phyloP scores from a whole-genome alignment of 2,888 invertebrate genomes.

The Petrophora chlorosata region DNA sequence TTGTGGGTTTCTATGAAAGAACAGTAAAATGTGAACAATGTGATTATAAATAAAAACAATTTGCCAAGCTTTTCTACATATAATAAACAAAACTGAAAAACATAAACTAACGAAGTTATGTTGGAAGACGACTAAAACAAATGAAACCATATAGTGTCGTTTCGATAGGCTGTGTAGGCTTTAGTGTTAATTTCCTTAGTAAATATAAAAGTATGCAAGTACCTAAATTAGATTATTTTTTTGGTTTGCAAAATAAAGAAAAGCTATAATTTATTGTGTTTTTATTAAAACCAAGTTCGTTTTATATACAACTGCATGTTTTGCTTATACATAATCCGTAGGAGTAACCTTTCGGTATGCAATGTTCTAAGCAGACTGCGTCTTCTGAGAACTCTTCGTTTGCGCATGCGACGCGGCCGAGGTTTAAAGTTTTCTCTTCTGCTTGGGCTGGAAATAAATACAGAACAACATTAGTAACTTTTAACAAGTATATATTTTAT shows the following conservation, averaged over 20 bases:
- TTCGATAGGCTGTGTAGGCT: constrained; percentile 14
- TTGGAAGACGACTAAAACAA: too few relatives aligned
- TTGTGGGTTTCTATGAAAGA: too few relatives aligned
- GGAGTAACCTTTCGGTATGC: constrained; percentile 70
- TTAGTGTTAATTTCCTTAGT: not conserved
- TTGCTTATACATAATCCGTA: constrained; percentile 68
- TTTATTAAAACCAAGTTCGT: constrained; percentile 10
- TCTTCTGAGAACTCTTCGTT: constrained; percentile 63
- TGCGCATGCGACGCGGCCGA: constrained; percentile 54
- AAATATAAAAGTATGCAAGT: too few relatives aligned
- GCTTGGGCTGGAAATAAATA: constrained; percentile 31
- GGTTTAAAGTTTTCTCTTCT: constrained; percentile 42
- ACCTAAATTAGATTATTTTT: constrained; percentile 4
- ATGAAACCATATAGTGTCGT: too few relatives aligned
- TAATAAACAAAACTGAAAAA: too few relatives aligned
- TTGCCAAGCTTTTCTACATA: too few relatives aligned
- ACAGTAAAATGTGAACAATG: too few relatives aligned
- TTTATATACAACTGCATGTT: constrained; percentile 69
- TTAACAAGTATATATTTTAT: too few relatives aligned
- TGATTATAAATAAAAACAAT: too few relatives aligned
- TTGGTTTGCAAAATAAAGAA: constrained; percentile 15
- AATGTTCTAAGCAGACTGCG: constrained; percentile 61
- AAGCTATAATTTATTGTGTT: not conserved
- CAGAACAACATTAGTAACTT: constrained; percentile 9
- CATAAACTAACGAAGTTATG: too few relatives aligned